A percentile compares a stretch with the other conserved stretches of the same genome.
phyloP scores from a whole-genome alignment of 2,888 invertebrate species.

The Xanthorhoe spadicearia region DNA sequence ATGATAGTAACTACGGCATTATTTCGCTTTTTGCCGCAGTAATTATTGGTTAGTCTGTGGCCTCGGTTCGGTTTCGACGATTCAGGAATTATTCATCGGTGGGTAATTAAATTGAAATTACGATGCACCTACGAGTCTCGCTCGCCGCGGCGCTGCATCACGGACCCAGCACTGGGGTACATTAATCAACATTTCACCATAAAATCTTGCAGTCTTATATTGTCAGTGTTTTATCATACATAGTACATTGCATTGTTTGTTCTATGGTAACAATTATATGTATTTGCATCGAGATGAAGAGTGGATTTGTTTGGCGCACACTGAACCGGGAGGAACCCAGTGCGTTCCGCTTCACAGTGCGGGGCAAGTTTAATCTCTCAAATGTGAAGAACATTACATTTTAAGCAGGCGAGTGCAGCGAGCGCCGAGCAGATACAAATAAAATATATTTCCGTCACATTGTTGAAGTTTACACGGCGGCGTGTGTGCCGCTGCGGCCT shows the following conservation, averaged over 20 bases:
- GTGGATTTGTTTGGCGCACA: background rate
- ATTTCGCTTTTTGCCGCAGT: slow-evolving; percentile 12
- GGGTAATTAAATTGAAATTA: slow-evolving; percentile 17
- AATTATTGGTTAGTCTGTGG: slow-evolving; percentile 6
- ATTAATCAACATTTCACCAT: background rate
- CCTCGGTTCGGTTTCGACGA: slow-evolving; percentile 7
- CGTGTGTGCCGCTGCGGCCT: slow-evolving; percentile 33
- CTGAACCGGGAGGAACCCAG: background rate
- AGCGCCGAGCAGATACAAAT: slow-evolving; percentile 37
- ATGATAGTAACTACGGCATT: background rate
- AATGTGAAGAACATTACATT: slow-evolving; percentile 29
- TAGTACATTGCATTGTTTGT: background rate
- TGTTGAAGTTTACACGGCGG: slow-evolving; percentile 46
- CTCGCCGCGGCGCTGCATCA: background rate
- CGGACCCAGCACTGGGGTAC: background rate
- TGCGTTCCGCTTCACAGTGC: background rate
- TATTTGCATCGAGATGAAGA: background rate
- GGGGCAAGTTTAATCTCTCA: slow-evolving; percentile 14
- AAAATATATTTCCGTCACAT: slow-evolving; percentile 52
- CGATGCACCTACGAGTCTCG: background rate
- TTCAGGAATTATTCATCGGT: slow-evolving; percentile 9
- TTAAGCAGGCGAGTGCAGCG: slow-evolving; percentile 40
- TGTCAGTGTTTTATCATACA: background rate
- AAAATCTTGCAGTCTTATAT: background rate
- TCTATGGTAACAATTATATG: background rate